phyloP scores from a whole-genome alignment of 1,140 invertebrate species.

The Drosophila fuyamai region DNA sequence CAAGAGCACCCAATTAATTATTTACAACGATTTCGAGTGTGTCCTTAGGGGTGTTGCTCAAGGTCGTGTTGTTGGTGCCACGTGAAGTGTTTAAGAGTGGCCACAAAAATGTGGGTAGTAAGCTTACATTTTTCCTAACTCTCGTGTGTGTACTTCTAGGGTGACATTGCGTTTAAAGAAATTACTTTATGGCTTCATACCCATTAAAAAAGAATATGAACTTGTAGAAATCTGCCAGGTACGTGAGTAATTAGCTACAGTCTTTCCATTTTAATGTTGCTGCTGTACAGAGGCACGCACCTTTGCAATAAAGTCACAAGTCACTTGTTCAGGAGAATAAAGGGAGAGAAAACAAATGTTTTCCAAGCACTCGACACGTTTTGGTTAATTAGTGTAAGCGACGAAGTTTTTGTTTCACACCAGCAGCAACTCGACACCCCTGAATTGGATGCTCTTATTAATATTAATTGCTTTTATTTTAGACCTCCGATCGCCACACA shows the following conservation, averaged over 20 bases:
- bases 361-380: constrained; percentile 25
- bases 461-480: constrained; percentile 13
- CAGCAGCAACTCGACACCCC: constrained; percentile 8
- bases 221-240: constrained; percentile 80
- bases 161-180: constrained; percentile 77
- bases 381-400: constrained; percentile 28
- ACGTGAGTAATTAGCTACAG: constrained; percentile 69
- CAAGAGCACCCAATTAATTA: constrained; percentile 41
- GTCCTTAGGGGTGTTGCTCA: constrained; percentile 10
- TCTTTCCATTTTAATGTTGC: constrained; percentile 39
- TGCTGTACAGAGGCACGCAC: constrained; percentile 44
- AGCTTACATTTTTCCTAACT: constrained; percentile 43
- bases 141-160: constrained; percentile 77
- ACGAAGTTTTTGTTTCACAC: constrained; percentile 1
- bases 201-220: constrained; percentile 77
- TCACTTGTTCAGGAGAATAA: constrained; percentile 1
- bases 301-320: constrained; percentile 28
- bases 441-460: neutral
- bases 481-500: constrained; percentile 70
- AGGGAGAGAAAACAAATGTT: neutral
- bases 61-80: constrained; percentile 4
- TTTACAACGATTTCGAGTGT: constrained; percentile 28
- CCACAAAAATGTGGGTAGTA: constrained; percentile 9
- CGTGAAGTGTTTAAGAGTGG: constrained; percentile 4
- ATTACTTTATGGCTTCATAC: constrained; percentile 80